Evolutionary conservation across 2,888 invertebrate genomes (phyloP).

Genomic region (Cheilosia vulpina): DNA sequence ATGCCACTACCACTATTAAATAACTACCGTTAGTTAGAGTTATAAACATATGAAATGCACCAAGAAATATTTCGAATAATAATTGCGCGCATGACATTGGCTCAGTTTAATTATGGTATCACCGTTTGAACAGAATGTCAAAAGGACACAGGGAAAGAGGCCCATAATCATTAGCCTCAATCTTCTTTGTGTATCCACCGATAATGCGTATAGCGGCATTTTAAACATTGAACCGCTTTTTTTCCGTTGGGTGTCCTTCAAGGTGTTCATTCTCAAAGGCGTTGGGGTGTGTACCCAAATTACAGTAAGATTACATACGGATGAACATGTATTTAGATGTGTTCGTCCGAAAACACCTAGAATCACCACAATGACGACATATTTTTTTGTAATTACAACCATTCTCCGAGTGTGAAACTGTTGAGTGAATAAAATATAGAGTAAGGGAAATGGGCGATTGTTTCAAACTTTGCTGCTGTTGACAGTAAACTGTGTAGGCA

Average conservation of each 20-base stretch:
- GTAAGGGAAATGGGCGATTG: too few relatives aligned
- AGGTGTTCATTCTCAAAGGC: conserved; percentile 1
- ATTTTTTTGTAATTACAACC: too few relatives aligned
- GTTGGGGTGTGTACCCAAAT: conserved; percentile 10
- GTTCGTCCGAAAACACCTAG: background rate
- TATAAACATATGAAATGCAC: background rate
- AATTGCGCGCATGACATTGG: background rate
- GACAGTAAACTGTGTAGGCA: too few relatives aligned
- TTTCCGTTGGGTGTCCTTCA: background rate
- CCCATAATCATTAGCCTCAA: background rate
- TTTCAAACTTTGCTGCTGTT: too few relatives aligned
- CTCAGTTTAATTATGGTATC: background rate
- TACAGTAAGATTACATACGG: background rate
- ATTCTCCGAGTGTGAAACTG: too few relatives aligned
- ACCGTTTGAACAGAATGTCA: conserved; percentile 11
- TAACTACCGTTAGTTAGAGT: too few relatives aligned
- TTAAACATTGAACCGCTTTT: background rate
- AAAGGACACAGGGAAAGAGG: conserved; percentile 4
- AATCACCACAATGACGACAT: too few relatives aligned
- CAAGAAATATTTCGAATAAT: background rate
- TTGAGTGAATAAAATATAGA: too few relatives aligned
- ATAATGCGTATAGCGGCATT: background rate
- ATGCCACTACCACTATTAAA: too few relatives aligned
- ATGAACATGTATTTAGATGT: background rate
- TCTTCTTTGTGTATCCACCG: background rate